Evolutionary conservation across 92 coral and sea anemone species (phyloP), one percentile per base, ranked within the genome.

Genomic region (Zoanthus sociatus): DNA sequence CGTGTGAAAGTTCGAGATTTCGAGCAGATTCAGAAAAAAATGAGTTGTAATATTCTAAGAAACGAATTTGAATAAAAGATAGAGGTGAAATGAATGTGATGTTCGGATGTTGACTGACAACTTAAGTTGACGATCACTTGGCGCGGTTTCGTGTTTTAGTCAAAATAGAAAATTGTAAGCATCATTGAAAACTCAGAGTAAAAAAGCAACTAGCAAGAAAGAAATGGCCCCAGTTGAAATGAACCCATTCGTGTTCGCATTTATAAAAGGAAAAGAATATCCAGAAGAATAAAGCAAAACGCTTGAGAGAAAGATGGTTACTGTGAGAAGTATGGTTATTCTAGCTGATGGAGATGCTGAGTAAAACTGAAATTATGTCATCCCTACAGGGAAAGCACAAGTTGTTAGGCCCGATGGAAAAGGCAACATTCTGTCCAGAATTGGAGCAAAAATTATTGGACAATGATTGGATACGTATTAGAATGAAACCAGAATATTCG

Each of bases 381-480:
- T 68, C 92, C 54, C 89, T 85, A 30, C 42, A 89, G 55, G 86
- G 76, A 72, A 89, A 85, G 78, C 85, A 84, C 78, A 55, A 48
- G 56, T 56, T 84, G 79, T 74, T 89, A 14, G 81, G 85, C 51
- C 73, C 64, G 48, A 89, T 31, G 16, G 88, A 83, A 88, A 63
- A 88, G 76, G 79, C 68, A 83, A 53, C 83, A 83, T 55, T 55
- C 91, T 21, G 61, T 83, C 82, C 68, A 83, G 71, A 78, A 76
- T 30, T 66, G 84, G 70, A 84, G 88, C 76, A 89, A 42, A 78
- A 73, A 46, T 17, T 73, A 6, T 26, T 84, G 76, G 85, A 89
- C 84, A 84, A 79, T 89, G 78, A 83, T 55, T 44, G 92, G 89
- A 21, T 89, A 89, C 67, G 92, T 66, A 84, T 89, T 10, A 83